These are phyloP conservation scores for Melitaea cinxia DNA, from an alignment of 1,140 invertebrate genomes.

Conservation along the genomic window DNA sequence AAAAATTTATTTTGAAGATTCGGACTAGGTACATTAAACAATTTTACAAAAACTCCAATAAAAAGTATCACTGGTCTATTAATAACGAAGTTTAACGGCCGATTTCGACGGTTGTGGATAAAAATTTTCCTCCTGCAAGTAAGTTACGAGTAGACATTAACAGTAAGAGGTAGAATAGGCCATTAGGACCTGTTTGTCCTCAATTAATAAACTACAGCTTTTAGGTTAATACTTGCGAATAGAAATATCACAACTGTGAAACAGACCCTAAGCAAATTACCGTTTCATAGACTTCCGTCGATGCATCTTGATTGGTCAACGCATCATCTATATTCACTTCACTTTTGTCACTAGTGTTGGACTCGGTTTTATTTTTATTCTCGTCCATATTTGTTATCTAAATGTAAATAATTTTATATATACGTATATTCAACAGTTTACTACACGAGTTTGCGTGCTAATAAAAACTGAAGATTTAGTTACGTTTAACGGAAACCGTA, in stretches of 20 bases:
- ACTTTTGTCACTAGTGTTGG: neutral
- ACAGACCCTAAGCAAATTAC: slow-evolving; percentile 37
- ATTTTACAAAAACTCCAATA: no score
- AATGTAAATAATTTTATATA: slow-evolving; percentile 2
- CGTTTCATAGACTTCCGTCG: slow-evolving; percentile 51
- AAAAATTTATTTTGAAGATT: no score
- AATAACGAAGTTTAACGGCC: no score
- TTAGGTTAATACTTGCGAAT: no score
- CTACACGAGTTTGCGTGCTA: slow-evolving; percentile 29
- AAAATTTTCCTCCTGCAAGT: no score
- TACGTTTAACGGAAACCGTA: slow-evolving; percentile 41
- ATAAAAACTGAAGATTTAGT: slow-evolving; percentile 41
- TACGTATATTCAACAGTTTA: neutral
- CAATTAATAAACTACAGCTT: no score
- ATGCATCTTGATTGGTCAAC: slow-evolving; percentile 49
- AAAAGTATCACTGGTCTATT: no score
- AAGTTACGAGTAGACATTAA: no score
- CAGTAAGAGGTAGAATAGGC: no score
- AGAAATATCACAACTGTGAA: neutral
- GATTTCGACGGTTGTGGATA: no score
- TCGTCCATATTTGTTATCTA: slow-evolving; percentile 15
- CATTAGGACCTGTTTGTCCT: no score
- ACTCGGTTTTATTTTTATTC: slow-evolving; percentile 23
- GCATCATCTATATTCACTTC: slow-evolving; percentile 52
- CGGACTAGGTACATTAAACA: no score